Evolutionary conservation across 2,797 vertebrate genomes (phyloP).

Genomic region (Simalia tracyae): DNA sequence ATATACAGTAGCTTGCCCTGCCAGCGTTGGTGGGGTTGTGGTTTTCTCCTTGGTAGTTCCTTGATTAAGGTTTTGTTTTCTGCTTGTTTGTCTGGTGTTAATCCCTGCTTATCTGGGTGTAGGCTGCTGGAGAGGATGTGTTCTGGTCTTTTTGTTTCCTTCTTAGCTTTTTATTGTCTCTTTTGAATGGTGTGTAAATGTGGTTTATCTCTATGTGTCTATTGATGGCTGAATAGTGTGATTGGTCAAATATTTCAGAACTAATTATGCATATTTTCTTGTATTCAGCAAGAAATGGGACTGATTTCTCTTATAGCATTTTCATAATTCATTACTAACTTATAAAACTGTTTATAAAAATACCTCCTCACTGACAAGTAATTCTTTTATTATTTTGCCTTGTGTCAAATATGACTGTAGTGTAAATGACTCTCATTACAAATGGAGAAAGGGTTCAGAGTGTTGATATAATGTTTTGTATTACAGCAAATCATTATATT

Average conservation of each 20-base stretch:
- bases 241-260: background rate
- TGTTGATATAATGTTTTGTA: background rate
- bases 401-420: background rate
- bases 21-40: no score
- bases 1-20: no score
- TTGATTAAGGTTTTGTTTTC: no score
- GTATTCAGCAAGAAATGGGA: background rate
- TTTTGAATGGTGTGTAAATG: no score
- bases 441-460: background rate
- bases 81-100: no score
- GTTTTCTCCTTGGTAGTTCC: no score
- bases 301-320: background rate
- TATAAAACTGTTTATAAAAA: background rate
- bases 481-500: constrained; percentile 27
- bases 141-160: no score
- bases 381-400: background rate
- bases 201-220: no score
- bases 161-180: no score
- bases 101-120: no score
- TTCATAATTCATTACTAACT: background rate
- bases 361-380: background rate
- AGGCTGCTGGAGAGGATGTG: no score
- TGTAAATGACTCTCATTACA: background rate
- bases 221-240: background rate
- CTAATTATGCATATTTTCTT: background rate